A percentile compares a stretch with the other conserved stretches of the same genome.
Conservation (phyloP, 2,797 vertebrate species). For the Amblyraja radiata region DNA sequence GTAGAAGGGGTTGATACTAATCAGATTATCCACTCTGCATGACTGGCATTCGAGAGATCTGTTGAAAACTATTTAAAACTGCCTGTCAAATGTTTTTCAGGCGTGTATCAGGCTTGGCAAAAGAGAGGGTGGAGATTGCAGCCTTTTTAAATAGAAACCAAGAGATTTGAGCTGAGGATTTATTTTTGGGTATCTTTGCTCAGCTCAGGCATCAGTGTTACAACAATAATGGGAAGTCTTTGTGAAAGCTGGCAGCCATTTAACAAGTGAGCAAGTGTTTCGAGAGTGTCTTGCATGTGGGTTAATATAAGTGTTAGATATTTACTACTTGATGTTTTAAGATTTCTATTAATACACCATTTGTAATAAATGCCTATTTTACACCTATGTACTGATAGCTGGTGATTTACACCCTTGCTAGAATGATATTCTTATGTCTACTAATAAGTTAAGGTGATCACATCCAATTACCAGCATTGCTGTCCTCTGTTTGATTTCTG, state of each 20-base stretch:
- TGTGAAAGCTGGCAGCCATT: background rate
- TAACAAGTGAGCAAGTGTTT: background rate
- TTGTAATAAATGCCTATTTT: background rate
- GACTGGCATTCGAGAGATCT: background rate
- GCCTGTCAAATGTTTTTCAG: background rate
- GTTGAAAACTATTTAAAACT: background rate
- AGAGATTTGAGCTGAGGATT: background rate
- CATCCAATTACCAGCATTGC: background rate
- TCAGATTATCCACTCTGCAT: background rate
- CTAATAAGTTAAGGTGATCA: background rate
- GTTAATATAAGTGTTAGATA: background rate
- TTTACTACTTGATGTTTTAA: background rate
- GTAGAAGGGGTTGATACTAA: background rate
- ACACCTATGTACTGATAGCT: background rate
- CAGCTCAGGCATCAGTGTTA: too few relatives aligned
- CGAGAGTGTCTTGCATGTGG: background rate
- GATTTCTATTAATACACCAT: background rate
- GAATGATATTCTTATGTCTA: background rate
- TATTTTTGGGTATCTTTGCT: background rate
- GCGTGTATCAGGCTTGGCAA: background rate
- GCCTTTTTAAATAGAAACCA: background rate
- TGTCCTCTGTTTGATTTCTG: background rate
- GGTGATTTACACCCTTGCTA: background rate
- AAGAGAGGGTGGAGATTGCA: background rate
- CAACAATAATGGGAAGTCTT: background rate